Evolutionary conservation across 2,113 vertebrate species (phyloP).

Genomic region (Telmatochromis brachygnathus): DNA sequence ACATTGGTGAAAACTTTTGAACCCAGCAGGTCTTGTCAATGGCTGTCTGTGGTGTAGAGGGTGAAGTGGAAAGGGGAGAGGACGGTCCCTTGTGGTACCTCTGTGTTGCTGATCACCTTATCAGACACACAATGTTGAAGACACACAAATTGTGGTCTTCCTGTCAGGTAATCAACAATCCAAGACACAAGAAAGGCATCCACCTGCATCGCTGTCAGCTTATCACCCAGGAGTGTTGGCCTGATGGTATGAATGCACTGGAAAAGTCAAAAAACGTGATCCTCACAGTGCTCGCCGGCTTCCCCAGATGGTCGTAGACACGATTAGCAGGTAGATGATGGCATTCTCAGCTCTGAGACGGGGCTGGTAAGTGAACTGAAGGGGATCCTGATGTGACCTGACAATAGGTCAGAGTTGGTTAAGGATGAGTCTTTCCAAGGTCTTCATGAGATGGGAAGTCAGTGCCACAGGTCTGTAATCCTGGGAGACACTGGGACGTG

Average conservation of each 20-base stretch:
- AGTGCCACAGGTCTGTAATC: background rate
- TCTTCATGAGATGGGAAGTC: background rate
- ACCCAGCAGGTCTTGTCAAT: background rate
- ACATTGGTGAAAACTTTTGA: rapidly evolving
- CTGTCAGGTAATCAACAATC: background rate
- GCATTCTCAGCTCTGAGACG: background rate
- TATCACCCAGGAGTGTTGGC: rapidly evolving
- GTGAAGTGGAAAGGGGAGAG: rapidly evolving
- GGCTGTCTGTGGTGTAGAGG: background rate
- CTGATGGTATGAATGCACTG: rapidly evolving
- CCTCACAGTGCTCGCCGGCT: background rate
- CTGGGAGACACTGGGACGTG: background rate
- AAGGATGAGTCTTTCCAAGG: background rate
- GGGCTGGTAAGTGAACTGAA: background rate
- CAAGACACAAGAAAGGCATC: rapidly evolving
- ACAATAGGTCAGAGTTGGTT: background rate
- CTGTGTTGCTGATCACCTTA: background rate
- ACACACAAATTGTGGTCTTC: background rate
- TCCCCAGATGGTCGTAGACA: background rate
- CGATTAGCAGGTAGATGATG: background rate
- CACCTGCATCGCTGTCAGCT: background rate
- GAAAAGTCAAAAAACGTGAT: background rate
- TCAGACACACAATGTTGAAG: background rate
- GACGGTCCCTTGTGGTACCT: background rate
- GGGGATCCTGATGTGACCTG: background rate